These are phyloP conservation scores for Popillia japonica DNA, from an alignment of 1,140 invertebrate genomes.

Conservation along the genomic window DNA sequence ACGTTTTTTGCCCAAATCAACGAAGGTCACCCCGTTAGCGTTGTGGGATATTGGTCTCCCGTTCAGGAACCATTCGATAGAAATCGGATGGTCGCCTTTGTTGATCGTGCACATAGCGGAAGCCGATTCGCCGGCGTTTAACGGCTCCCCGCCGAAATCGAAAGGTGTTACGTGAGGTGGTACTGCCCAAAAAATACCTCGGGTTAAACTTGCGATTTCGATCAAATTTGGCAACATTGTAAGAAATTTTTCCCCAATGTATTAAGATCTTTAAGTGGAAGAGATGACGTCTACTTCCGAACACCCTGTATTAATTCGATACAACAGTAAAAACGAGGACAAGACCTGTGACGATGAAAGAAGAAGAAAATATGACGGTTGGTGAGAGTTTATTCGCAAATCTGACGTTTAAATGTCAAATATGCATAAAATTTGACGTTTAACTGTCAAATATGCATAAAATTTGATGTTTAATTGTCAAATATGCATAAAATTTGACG, in stretches of 20 bases:
- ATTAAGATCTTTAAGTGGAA: too few relatives aligned
- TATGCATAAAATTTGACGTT: background rate
- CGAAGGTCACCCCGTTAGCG: slow-evolving; percentile 58
- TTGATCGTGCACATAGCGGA: slow-evolving; percentile 73
- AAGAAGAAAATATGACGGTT: too few relatives aligned
- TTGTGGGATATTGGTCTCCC: slow-evolving; percentile 55
- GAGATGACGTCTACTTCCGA: too few relatives aligned
- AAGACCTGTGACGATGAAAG: too few relatives aligned
- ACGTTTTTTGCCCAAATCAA: slow-evolving; percentile 59
- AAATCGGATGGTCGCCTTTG: slow-evolving; percentile 74
- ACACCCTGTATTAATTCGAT: too few relatives aligned
- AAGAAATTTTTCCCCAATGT: background rate
- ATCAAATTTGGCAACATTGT: slow-evolving; percentile 56
- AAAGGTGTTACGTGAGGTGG: slow-evolving; percentile 70
- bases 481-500: too few relatives aligned
- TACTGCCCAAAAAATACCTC: slow-evolving; percentile 64
- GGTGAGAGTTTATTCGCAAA: too few relatives aligned
- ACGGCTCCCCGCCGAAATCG: slow-evolving; percentile 64
- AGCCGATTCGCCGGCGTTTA: slow-evolving; percentile 72
- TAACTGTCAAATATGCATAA: too few relatives aligned
- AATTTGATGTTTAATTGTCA: too few relatives aligned
- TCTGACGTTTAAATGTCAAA: background rate
- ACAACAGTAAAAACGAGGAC: too few relatives aligned
- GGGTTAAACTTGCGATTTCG: slow-evolving; percentile 62
- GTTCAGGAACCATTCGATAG: slow-evolving; percentile 70